Percentiles rank a stretch among this genome's conserved stretches.
These are phyloP conservation scores for Agelaius phoeniceus DNA, from an alignment of 2,113 vertebrate species.

Conservation along the genomic window DNA sequence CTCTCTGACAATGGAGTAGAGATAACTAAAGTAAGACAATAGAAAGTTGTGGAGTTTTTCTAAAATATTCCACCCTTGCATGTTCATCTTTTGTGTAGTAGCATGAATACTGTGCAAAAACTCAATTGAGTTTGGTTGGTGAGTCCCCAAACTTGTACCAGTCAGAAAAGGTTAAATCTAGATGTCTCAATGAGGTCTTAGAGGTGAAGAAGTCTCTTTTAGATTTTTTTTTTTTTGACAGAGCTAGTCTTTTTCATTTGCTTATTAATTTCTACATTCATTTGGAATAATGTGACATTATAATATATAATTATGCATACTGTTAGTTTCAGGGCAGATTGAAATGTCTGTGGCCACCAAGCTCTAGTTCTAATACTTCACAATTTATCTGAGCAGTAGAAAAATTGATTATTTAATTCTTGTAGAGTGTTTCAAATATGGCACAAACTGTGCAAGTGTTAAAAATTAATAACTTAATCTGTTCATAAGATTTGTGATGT, in stretches of 20 bases:
- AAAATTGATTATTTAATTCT: not conserved
- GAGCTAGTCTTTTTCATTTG: not conserved
- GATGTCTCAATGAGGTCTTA: not conserved
- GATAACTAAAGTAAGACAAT: not conserved
- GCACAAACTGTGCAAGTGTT: not conserved
- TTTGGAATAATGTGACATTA: not conserved
- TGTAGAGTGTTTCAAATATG: not conserved
- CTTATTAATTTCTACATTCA: not conserved
- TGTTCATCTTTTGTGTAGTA: not conserved
- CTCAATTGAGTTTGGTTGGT: not conserved
- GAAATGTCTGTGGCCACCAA: not conserved
- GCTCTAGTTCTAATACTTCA: not conserved
- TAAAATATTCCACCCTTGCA: not conserved
- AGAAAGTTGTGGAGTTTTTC: not conserved
- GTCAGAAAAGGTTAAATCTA: not conserved
- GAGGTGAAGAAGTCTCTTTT: not conserved
- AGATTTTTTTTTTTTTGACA: not conserved
- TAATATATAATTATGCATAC: not conserved
- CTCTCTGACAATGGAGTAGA: not conserved
- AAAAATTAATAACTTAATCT: not conserved
- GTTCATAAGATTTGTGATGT: not conserved
- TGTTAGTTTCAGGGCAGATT: not conserved
- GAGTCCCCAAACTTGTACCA: not conserved
- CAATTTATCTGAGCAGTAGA: fast-evolving
- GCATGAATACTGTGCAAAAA: not conserved